Conservation (phyloP, 2,113 vertebrate genomes). For the Rhegmatorhina hoffmannsi region DNA sequence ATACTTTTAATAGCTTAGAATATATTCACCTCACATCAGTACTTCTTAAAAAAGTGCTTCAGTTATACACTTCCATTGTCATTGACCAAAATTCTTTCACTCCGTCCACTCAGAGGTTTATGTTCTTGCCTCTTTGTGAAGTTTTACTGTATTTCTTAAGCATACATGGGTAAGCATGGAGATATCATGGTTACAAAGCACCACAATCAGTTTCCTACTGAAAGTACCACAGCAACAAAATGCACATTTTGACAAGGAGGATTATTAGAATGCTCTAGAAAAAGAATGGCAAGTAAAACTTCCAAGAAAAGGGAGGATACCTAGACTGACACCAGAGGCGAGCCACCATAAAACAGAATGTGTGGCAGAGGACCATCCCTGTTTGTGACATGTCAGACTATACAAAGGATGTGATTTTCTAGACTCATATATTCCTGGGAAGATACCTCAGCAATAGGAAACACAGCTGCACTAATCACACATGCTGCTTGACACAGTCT, state of each 20-base stretch:
- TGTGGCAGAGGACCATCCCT: rapidly evolving
- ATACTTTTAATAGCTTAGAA: not conserved
- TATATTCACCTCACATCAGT: not conserved
- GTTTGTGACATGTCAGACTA: rapidly evolving
- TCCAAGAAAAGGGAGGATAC: not conserved
- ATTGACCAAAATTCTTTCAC: not conserved
- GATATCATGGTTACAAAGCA: not conserved
- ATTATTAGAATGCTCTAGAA: not conserved
- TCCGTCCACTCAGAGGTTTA: not conserved
- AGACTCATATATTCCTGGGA: not conserved
- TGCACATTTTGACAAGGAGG: not conserved
- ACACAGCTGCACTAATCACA: not conserved
- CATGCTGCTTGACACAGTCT: not conserved
- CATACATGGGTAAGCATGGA: not conserved
- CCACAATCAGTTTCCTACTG: not conserved
- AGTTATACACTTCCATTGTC: not conserved
- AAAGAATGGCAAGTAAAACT: not conserved
- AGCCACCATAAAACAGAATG: rapidly evolving
- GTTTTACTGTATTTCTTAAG: not conserved
- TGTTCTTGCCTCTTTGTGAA: not conserved
- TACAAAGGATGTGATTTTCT: not conserved
- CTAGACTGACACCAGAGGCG: not conserved
- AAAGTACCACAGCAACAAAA: not conserved
- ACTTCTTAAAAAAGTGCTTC: not conserved
- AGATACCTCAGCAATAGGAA: not conserved